These are phyloP conservation scores for Mnemiopsis leidyi DNA, from an alignment of 37 sponge, comb jelly and placozoan genomes.

Conservation along the genomic window DNA sequence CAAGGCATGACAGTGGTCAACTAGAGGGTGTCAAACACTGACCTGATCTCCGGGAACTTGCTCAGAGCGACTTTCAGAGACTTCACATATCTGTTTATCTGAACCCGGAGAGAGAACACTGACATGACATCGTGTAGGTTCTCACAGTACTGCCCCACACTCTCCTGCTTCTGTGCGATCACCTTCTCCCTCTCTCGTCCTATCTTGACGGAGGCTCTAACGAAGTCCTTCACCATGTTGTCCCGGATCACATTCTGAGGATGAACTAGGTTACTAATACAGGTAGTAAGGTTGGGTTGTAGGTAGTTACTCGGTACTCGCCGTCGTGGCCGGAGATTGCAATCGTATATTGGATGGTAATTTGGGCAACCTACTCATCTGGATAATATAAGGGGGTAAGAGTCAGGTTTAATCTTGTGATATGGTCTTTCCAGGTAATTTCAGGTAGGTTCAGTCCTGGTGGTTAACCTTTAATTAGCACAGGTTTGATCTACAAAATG, in stretches of 20 bases:
- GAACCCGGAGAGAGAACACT: conserved; percentile 27
- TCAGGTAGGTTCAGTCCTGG: not conserved
- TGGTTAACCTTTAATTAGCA: too few relatives aligned
- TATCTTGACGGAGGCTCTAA: conserved; percentile 41
- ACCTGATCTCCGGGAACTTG: conserved; percentile 59
- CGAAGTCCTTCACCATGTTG: conserved; percentile 64
- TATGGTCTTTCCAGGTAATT: not conserved
- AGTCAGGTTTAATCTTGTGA: not conserved
- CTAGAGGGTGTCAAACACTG: too few relatives aligned
- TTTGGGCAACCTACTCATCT: not conserved
- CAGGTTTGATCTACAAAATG: too few relatives aligned
- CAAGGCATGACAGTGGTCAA: too few relatives aligned
- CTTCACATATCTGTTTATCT: conserved; percentile 41
- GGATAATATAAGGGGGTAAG: not conserved
- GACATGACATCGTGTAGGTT: conserved; percentile 43
- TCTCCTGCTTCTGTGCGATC: conserved; percentile 57
- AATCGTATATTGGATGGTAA: not conserved
- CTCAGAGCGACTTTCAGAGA: not conserved
- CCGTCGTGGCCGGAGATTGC: too few relatives aligned
- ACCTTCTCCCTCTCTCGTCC: conserved; percentile 57
- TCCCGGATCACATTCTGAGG: conserved; percentile 43
- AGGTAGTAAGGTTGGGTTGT: too few relatives aligned
- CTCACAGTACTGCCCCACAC: conserved; percentile 7
- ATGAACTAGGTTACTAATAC: not conserved
- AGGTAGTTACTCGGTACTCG: too few relatives aligned